A percentile compares a stretch with the other conserved stretches of the same genome.
Conservation (phyloP, 1,140 invertebrate genomes). For the Bombus confusus region DNA sequence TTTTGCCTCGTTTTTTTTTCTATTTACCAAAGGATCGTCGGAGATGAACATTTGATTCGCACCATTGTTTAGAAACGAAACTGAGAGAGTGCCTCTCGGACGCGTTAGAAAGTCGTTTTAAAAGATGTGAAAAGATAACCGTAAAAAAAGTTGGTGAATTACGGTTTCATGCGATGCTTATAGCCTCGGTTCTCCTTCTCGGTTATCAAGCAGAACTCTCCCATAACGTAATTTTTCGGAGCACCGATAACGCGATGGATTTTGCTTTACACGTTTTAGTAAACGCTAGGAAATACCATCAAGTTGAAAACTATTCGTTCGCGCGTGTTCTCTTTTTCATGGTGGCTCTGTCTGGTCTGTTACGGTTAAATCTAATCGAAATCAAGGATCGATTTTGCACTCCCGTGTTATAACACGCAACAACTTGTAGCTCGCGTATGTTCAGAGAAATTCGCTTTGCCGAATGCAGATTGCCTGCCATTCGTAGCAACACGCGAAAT, state of each 20-base stretch:
- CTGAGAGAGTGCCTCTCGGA: slow-evolving; percentile 17
- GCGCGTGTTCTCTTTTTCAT: slow-evolving; percentile 1
- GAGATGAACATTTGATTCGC: slow-evolving; percentile 10
- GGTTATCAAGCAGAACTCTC: background rate
- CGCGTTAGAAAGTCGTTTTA: slow-evolving; percentile 39
- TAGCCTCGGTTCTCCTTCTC: background rate
- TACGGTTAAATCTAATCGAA: background rate
- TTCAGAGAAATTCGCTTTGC: slow-evolving; percentile 29
- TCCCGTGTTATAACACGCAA: background rate
- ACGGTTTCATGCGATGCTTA: slow-evolving; percentile 27
- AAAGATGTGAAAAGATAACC: slow-evolving; percentile 33
- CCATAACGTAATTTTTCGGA: background rate
- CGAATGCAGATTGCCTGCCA: slow-evolving; percentile 20
- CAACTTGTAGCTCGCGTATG: slow-evolving; percentile 2
- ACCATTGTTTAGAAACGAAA: slow-evolving; percentile 39
- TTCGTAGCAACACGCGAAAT: slow-evolving; percentile 12
- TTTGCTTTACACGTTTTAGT: background rate
- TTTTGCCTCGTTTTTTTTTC: too few relatives aligned
- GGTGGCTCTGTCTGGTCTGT: too few relatives aligned
- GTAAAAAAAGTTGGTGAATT: slow-evolving; percentile 16
- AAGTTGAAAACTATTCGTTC: too few relatives aligned
- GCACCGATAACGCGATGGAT: background rate
- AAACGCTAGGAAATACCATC: background rate
- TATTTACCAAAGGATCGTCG: background rate
- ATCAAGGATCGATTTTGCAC: slow-evolving; percentile 17